Conservation (phyloP, 1,140 invertebrate species). For the Nymphalis io region DNA sequence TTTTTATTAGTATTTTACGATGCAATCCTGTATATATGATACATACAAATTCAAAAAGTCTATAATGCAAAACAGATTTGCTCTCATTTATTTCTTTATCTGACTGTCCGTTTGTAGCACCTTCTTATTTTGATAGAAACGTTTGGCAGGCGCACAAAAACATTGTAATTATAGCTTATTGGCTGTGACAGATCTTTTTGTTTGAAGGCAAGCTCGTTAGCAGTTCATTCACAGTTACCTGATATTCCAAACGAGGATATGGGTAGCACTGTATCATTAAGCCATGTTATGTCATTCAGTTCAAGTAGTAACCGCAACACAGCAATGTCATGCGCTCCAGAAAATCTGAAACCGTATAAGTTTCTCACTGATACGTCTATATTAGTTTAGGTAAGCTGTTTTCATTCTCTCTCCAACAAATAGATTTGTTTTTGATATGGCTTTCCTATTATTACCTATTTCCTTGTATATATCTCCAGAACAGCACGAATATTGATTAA, state of each 20-base stretch:
- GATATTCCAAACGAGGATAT: constrained; percentile 62
- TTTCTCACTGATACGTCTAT: constrained; percentile 17
- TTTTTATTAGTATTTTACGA: no score
- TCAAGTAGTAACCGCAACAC: constrained; percentile 53
- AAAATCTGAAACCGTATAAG: constrained; percentile 65
- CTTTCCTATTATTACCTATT: background rate
- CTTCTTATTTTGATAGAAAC: constrained; percentile 46
- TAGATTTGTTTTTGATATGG: constrained; percentile 25
- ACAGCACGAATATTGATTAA: constrained; percentile 4
- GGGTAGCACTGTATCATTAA: constrained; percentile 57
- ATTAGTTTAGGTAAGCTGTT: constrained; percentile 29
- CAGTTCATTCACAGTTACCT: constrained; percentile 58
- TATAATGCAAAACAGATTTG: no score
- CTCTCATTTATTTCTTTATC: background rate
- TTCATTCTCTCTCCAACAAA: constrained; percentile 33
- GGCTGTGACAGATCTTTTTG: constrained; percentile 38
- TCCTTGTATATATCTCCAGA: background rate
- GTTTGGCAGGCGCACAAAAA: constrained; percentile 46
- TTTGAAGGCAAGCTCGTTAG: constrained; percentile 36
- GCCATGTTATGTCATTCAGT: constrained; percentile 50
- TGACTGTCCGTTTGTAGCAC: constrained; percentile 5
- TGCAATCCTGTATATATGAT: no score
- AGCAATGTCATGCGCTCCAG: constrained; percentile 67
- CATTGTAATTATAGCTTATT: constrained; percentile 41
- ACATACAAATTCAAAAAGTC: no score